phyloP scores from a whole-genome alignment of 2,113 vertebrate genomes.

The Ceuthmochares aereus region DNA sequence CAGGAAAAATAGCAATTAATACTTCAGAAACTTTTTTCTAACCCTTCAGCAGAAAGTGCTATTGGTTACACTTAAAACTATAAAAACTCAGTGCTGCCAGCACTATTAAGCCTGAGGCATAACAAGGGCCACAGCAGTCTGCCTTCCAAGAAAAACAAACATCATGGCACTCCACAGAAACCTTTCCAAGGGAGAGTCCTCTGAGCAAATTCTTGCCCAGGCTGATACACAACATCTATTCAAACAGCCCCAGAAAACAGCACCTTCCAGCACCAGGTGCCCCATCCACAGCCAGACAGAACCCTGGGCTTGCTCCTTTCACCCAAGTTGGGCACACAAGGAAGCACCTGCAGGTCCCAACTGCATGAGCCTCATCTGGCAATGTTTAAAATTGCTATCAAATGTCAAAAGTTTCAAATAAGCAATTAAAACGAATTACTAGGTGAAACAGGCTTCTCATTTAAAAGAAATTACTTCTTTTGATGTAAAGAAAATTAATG shows the following conservation, averaged over 20 bases:
- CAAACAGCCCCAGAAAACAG: background rate
- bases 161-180: background rate
- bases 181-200: background rate
- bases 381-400: slow-evolving; percentile 60
- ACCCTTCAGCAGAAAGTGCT: background rate
- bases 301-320: background rate
- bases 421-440: slow-evolving; percentile 65
- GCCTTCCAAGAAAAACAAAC: slow-evolving; percentile 51
- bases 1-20: background rate
- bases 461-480: slow-evolving; percentile 60
- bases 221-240: background rate
- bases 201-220: background rate
- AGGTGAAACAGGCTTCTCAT: slow-evolving; percentile 61
- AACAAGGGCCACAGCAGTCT: background rate
- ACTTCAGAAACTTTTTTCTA: slow-evolving; percentile 11
- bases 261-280: fast-evolving
- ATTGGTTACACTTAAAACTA: background rate
- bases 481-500: slow-evolving; percentile 71
- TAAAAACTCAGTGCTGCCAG: background rate
- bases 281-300: background rate
- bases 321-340: slow-evolving; percentile 5
- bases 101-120: background rate
- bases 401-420: slow-evolving; percentile 65
- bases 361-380: slow-evolving; percentile 23
- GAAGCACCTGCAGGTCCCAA: slow-evolving; percentile 46